Evolutionary conservation across 2,797 vertebrate species (phyloP).

Genomic region (Danio tinwini): DNA sequence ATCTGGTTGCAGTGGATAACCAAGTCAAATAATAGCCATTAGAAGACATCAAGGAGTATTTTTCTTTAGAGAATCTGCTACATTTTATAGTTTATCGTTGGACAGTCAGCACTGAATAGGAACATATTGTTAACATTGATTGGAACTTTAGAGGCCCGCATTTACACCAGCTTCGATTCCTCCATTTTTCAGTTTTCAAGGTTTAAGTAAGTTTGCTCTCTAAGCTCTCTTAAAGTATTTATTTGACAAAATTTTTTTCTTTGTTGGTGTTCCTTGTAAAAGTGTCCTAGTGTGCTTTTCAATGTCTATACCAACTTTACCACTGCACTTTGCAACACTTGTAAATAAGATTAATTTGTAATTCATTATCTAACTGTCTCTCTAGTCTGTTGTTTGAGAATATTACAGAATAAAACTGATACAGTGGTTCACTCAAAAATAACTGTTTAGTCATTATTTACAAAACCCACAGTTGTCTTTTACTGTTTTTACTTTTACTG

Average conservation of each 20-base stretch:
- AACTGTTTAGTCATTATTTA: too few species aligned
- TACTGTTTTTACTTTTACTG: too few species aligned
- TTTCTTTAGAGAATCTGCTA: not conserved
- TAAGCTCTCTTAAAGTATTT: not conserved
- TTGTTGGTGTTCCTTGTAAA: not conserved
- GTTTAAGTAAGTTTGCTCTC: not conserved
- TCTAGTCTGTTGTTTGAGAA: too few species aligned
- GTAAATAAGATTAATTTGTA: not conserved
- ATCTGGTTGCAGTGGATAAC: not conserved
- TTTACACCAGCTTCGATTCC: not conserved
- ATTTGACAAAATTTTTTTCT: not conserved
- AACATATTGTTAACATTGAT: slow-evolving; percentile 10
- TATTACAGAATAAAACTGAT: too few species aligned
- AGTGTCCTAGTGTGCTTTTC: not conserved
- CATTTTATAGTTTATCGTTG: not conserved
- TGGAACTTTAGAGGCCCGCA: not conserved
- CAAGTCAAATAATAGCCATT: not conserved
- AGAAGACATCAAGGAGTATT: not conserved
- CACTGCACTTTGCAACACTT: not conserved
- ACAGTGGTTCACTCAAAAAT: too few species aligned
- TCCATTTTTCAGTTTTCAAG: not conserved
- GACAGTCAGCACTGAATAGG: not conserved
- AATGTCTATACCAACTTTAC: not conserved
- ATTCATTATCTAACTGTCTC: not conserved
- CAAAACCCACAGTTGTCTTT: too few species aligned